Evolutionary conservation across 2,113 vertebrate species (phyloP).

Genomic region (Ageneiosus marmoratus): DNA sequence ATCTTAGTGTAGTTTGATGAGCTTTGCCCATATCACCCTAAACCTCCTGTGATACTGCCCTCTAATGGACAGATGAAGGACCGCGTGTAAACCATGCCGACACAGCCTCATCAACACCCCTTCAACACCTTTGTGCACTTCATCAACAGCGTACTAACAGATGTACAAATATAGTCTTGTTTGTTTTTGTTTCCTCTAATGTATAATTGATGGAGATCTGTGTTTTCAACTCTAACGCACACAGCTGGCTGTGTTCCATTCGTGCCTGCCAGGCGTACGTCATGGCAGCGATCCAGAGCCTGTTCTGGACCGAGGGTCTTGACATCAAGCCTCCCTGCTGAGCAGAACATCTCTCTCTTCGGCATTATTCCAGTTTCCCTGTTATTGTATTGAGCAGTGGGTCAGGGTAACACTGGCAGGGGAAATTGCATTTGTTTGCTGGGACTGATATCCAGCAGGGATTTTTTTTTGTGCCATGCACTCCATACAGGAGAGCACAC

Average conservation of each 20-base stretch:
- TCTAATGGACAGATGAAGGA: constrained; percentile 57
- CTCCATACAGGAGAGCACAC: neutral
- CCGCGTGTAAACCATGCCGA: constrained; percentile 39
- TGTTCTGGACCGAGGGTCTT: constrained; percentile 11
- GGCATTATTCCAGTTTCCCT: constrained; percentile 19
- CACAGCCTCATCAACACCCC: neutral
- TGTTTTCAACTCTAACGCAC: constrained; percentile 18
- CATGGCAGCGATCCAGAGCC: constrained; percentile 23
- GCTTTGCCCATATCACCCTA: neutral
- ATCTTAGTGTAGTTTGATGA: neutral
- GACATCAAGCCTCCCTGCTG: constrained; percentile 11
- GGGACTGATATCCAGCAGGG: neutral
- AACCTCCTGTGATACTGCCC: constrained; percentile 54
- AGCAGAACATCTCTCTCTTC: constrained; percentile 24
- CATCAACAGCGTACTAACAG: constrained; percentile 21
- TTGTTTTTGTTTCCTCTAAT: constrained; percentile 40
- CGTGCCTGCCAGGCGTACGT: constrained; percentile 7
- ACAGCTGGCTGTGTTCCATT: constrained; percentile 31
- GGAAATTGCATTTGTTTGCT: neutral
- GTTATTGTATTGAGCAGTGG: constrained; percentile 10
- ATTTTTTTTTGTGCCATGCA: neutral
- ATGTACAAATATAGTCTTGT: constrained; percentile 23
- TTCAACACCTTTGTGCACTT: constrained; percentile 14
- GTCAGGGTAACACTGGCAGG: neutral
- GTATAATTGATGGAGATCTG: constrained; percentile 34